phyloP scores from a whole-genome alignment of 1,140 invertebrate genomes.

The Papilio aristodemus region DNA sequence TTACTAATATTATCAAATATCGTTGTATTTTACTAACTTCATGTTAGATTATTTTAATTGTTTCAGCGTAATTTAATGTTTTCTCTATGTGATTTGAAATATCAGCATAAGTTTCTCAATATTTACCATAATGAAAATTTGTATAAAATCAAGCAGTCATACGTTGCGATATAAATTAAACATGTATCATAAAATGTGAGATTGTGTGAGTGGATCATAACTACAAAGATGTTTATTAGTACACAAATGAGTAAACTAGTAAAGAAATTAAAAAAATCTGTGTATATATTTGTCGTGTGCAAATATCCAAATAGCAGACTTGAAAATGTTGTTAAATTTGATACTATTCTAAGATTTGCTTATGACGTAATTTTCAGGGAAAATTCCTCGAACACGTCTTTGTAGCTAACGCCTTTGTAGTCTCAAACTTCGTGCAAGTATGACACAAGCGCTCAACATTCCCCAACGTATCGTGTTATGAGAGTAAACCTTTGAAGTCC shows the following conservation, averaged over 20 bases:
- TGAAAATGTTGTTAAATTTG: constrained; percentile 12
- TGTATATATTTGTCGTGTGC: not conserved
- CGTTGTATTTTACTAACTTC: no score
- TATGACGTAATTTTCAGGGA: constrained; percentile 26
- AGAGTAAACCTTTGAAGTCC: constrained; percentile 22
- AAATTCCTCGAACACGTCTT: constrained; percentile 23
- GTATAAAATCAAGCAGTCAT: no score
- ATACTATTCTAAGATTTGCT: constrained; percentile 19
- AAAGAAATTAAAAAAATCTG: not conserved
- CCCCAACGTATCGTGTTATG: constrained; percentile 16
- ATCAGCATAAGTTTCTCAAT: no score
- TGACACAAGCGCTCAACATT: constrained; percentile 25
- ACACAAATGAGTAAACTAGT: no score
- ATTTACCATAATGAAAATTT: no score
- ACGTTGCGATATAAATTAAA: no score
- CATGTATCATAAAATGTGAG: no score
- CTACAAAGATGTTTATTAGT: not conserved
- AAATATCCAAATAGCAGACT: not conserved
- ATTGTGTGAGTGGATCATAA: no score
- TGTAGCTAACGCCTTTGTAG: constrained; percentile 24
- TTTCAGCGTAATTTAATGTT: no score
- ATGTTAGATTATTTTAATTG: no score
- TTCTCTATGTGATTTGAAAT: no score
- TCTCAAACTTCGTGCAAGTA: constrained; percentile 7
- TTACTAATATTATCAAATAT: no score